Conservation (phyloP, 2,888 invertebrate species). For the Thera britannica region DNA sequence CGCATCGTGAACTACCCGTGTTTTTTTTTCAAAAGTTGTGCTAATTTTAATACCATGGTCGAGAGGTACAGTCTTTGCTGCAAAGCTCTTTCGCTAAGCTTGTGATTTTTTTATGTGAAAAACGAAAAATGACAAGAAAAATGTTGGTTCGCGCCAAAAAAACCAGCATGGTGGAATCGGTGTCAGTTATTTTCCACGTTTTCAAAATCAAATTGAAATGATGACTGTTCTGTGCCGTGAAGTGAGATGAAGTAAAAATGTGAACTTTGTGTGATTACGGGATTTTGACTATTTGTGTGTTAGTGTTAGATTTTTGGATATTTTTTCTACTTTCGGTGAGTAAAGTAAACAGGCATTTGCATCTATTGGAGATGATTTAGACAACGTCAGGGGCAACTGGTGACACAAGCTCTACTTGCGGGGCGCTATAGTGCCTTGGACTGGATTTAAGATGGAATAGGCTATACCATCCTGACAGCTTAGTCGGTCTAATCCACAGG, state of each 20-base stretch:
- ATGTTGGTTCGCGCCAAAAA: conserved; percentile 78
- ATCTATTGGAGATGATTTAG: no score
- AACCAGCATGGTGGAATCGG: conserved; percentile 65
- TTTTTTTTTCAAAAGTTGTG: conserved; percentile 38
- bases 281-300: conserved; percentile 40
- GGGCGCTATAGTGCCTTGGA: no score
- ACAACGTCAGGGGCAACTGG: no score
- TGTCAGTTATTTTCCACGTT: conserved; percentile 70
- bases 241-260: conserved; percentile 48
- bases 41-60: conserved; percentile 59
- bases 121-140: conserved; percentile 66
- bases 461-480: no score
- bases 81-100: conserved; percentile 41
- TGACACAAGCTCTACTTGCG: no score
- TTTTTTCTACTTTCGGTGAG: conserved; percentile 41
- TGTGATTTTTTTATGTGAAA: conserved; percentile 28
- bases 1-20: conserved; percentile 12
- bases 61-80: conserved; percentile 63
- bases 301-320: conserved; percentile 42
- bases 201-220: conserved; percentile 83
- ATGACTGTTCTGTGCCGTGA: conserved; percentile 56
- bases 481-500: no score
- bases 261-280: conserved; percentile 47
- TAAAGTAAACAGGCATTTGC: neutral
- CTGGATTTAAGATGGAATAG: no score